These are phyloP conservation scores for Polypterus senegalus DNA, from an alignment of 2,113 vertebrate species.

Conservation along the genomic window DNA sequence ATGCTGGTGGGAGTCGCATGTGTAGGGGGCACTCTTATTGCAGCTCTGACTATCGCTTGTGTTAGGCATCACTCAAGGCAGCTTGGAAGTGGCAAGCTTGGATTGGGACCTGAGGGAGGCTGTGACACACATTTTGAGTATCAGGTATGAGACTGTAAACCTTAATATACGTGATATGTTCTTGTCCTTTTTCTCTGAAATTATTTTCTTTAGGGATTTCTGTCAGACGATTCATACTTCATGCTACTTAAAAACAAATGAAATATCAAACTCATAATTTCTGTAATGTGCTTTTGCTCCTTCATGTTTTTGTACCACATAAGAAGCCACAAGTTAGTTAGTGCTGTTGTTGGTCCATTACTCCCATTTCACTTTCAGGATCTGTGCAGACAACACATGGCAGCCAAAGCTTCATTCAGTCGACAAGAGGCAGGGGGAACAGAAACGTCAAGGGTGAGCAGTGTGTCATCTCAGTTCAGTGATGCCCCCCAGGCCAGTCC, in stretches of 20 bases:
- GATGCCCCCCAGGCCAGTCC: slow-evolving; percentile 86
- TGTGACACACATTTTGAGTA: slow-evolving; percentile 85
- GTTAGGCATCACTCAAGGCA: slow-evolving; percentile 70
- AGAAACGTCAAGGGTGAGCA: slow-evolving; percentile 85
- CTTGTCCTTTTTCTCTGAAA: no score
- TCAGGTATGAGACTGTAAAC: slow-evolving; percentile 54
- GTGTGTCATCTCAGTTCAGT: slow-evolving; percentile 92
- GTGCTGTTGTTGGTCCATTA: background rate
- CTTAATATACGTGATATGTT: no score
- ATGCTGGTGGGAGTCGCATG: slow-evolving; percentile 78
- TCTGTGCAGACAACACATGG: slow-evolving; percentile 94
- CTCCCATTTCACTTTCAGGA: slow-evolving; percentile 51
- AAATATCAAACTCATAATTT: no score
- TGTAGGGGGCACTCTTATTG: slow-evolving; percentile 64
- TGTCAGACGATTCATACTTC: no score
- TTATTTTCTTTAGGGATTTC: no score
- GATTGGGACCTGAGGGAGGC: slow-evolving; percentile 84
- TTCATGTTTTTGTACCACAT: no score
- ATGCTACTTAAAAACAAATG: no score
- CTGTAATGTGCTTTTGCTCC: no score
- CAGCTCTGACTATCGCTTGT: slow-evolving; percentile 61
- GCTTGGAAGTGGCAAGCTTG: slow-evolving; percentile 73
- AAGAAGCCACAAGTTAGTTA: no score
- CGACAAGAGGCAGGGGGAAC: slow-evolving; percentile 63
- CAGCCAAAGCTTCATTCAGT: slow-evolving; percentile 72